Percentiles rank a stretch among this genome's conserved stretches.
These are phyloP conservation scores for Xestobium rufovillosum DNA, from an alignment of 2,888 invertebrate genomes.

Conservation along the genomic window DNA sequence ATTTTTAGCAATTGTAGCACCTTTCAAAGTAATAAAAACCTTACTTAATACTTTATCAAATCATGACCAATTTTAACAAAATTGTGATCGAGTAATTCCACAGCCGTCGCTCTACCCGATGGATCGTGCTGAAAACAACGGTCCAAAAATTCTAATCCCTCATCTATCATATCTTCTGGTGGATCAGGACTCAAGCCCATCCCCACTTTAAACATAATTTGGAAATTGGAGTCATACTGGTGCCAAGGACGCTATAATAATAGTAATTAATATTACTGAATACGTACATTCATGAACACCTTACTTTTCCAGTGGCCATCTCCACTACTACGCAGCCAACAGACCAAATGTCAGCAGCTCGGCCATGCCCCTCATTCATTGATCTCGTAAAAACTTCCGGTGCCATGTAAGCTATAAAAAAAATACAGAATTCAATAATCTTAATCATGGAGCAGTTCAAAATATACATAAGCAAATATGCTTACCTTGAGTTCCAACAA, in stretches of 20 bases:
- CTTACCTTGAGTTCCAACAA: conserved; percentile 86
- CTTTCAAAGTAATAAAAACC: too few relatives aligned
- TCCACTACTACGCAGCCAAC: conserved; percentile 92
- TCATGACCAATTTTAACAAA: conserved; percentile 66
- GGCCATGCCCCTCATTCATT: conserved; percentile 73
- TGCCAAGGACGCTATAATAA: conserved; percentile 76
- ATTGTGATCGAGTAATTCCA: conserved; percentile 62
- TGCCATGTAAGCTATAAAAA: conserved; percentile 82
- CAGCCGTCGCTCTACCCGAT: conserved; percentile 60
- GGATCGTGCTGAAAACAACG: conserved; percentile 79
- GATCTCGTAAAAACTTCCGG: conserved; percentile 89
- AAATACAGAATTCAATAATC: conserved; percentile 16
- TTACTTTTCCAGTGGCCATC: conserved; percentile 88
- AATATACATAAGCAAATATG: too few relatives aligned
- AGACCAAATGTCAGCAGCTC: conserved; percentile 94
- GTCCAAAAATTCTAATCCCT: conserved; percentile 74
- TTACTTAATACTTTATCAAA: too few relatives aligned
- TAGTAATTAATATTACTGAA: conserved; percentile 13
- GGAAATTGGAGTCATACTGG: conserved; percentile 86
- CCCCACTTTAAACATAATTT: conserved; percentile 94
- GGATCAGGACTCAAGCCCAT: conserved; percentile 79
- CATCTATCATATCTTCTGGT: conserved; percentile 68
- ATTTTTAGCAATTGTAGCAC: too few relatives aligned
- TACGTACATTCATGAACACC: conserved; percentile 13
- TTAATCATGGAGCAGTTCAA: too few relatives aligned